phyloP scores from a whole-genome alignment of 64 coral and sea anemone species.

The Platygyra sinensis region DNA sequence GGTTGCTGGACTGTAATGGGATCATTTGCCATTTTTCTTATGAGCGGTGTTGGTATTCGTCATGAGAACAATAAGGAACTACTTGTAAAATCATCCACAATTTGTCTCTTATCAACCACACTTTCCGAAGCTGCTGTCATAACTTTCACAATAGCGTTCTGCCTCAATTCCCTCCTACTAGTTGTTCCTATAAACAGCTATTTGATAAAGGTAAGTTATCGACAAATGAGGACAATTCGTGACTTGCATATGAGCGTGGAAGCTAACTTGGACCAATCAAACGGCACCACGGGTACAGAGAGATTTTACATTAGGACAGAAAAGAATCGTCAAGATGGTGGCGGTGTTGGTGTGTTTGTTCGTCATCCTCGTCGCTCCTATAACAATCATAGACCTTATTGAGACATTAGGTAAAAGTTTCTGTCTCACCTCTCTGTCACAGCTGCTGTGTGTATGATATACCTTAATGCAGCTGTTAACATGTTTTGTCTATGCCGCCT shows the following conservation, averaged over 20 bases:
- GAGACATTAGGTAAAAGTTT: background rate
- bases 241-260: background rate
- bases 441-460: conserved; percentile 58
- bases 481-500: conserved; percentile 69
- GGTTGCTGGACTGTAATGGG: conserved; percentile 1
- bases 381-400: conserved; percentile 69
- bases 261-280: background rate
- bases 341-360: conserved; percentile 38
- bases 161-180: conserved; percentile 37
- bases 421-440: conserved; percentile 16
- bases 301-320: background rate
- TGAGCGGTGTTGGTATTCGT: conserved; percentile 38
- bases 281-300: no score
- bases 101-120: conserved; percentile 55
- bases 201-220: conserved; percentile 46
- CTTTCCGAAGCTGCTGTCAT: conserved; percentile 29
- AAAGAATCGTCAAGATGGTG: conserved; percentile 48
- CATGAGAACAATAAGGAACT: background rate
- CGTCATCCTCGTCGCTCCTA: conserved; percentile 58
- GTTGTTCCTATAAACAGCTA: conserved; percentile 60
- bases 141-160: conserved; percentile 26
- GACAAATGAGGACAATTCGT: conserved; percentile 52
- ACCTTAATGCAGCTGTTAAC: conserved; percentile 57
- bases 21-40: conserved; percentile 25
- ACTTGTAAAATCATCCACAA: background rate